Evolutionary conservation across 2,888 invertebrate species (phyloP).

Genomic region (Lasiommata megera): DNA sequence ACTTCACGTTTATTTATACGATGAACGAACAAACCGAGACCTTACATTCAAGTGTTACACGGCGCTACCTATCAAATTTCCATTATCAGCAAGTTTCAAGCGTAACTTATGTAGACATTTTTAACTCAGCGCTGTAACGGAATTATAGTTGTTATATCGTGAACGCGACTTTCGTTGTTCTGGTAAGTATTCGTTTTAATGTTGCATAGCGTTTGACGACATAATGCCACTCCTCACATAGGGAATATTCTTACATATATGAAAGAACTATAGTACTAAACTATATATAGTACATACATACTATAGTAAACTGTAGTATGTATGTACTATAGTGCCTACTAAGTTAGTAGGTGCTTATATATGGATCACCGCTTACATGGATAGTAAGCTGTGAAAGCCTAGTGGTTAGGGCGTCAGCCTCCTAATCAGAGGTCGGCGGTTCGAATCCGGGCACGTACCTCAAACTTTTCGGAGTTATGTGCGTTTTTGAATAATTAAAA

Average conservation of each 20-base stretch:
- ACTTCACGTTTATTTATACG: conserved; percentile 76
- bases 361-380: too few species aligned
- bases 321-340: too few species aligned
- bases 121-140: conserved; percentile 21
- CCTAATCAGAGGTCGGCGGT: too few species aligned
- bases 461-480: too few species aligned
- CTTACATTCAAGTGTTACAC: conserved; percentile 63
- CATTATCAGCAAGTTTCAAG: conserved; percentile 53
- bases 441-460: too few species aligned
- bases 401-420: too few species aligned
- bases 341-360: too few species aligned
- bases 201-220: not conserved
- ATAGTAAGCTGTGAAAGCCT: too few species aligned
- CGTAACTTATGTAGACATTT: conserved; percentile 30
- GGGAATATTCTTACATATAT: not conserved
- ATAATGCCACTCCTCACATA: not conserved
- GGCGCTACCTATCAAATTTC: conserved; percentile 72
- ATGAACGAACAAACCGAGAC: conserved; percentile 61
- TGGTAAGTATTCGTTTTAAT: conserved; percentile 4
- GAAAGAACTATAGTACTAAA: too few species aligned
- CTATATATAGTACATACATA: too few species aligned
- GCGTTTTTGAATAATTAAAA: too few species aligned
- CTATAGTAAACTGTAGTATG: too few species aligned
- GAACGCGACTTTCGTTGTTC: conserved; percentile 8
- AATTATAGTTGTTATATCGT: conserved; percentile 18